Base-by-base conservation (phyloP, 2,797 vertebrate genomes). In the Coregonus suidteri region DNA sequence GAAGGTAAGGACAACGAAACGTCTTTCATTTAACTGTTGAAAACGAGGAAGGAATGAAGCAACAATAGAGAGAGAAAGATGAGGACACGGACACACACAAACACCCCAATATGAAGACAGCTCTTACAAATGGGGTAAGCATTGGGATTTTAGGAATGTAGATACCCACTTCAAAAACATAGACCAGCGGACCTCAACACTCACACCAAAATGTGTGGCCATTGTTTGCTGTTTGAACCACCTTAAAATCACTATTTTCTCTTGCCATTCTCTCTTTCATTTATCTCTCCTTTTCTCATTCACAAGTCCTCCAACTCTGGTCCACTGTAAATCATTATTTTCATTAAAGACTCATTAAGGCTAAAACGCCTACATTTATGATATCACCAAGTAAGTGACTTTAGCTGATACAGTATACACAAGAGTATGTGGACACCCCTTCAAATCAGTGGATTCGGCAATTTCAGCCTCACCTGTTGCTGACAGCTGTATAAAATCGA, bases 271-370 rank as follows among this genome's bases (percentile, higher is more conserved):
- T 4, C 5, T 15, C 18, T 20, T 65, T 3, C n/a, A 7, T 25
- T n/a, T 9, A 5, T 65, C 9, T 20, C n/a, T 9, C 86, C 79
- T 88, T 89, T 90, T 90, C 83, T 81, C 83, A 76, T 78, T 82
- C 79, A 77, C 87, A 77, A 65, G 56, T 64, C 37, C 35, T 68
- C 71, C 18, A 9, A 35, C 35, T 74, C n/a, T 56, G 20, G 30
- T 74, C 64, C 85, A 89, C 85, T 81, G 87, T 93, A 90, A 92
- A 94, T 90, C 91, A 92, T 92, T 93, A 82, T 91, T 93, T 92
- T 93, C 89, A 94, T 94, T 94, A 94, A 93, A 94, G 80, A 80
- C 89, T 91, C 90, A 93, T 94, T 93, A 93, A 79, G 82, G 86
- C 86, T 88, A 90, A 93, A 93, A 92, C 89, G 88, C 81, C 84